Evolutionary conservation across 2,888 invertebrate genomes (phyloP).

Genomic region (Hirtodrosophila trivittata): DNA sequence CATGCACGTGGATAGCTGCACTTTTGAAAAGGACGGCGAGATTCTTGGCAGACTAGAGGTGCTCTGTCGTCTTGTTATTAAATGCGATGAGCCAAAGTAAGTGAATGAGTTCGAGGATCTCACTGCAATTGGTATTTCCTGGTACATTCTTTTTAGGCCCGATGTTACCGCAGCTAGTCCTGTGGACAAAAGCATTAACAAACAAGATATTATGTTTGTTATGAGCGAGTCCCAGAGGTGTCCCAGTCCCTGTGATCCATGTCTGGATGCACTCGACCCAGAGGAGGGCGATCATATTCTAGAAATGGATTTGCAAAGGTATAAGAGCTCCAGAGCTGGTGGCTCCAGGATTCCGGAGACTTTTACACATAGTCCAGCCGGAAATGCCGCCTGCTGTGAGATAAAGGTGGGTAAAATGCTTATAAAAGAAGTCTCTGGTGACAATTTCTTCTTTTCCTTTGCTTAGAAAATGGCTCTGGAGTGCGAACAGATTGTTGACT

Average conservation of each 20-base stretch:
- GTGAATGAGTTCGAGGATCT: too few relatives aligned
- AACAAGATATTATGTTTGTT: slow-evolving; percentile 71
- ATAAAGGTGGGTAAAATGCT: slow-evolving; percentile 44
- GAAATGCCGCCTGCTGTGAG: slow-evolving; percentile 53
- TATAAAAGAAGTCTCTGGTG: too few relatives aligned
- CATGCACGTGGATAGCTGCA: slow-evolving; percentile 54
- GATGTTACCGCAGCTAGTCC: slow-evolving; percentile 31
- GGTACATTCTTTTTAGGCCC: too few relatives aligned
- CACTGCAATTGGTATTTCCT: too few relatives aligned
- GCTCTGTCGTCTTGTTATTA: slow-evolving; percentile 67
- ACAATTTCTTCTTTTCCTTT: too few relatives aligned
- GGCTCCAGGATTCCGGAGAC: slow-evolving; percentile 40
- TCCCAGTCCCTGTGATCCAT: slow-evolving; percentile 30
- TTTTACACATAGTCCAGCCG: slow-evolving; percentile 24
- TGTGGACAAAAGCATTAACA: slow-evolving; percentile 25
- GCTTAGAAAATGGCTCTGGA: slow-evolving; percentile 52
- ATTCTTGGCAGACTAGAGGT: slow-evolving; percentile 60
- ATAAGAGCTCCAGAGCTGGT: slow-evolving; percentile 55
- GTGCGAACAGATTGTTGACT: slow-evolving; percentile 48
- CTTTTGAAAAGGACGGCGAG: slow-evolving; percentile 42
- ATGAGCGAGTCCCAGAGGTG: slow-evolving; percentile 63
- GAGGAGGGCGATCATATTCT: slow-evolving; percentile 50
- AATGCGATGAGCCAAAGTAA: slow-evolving; percentile 59
- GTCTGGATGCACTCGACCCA: slow-evolving; percentile 28
- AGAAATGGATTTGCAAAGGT: slow-evolving; percentile 71